These are phyloP conservation scores for Syrista parreyssii DNA, from an alignment of 2,888 invertebrate species.

Conservation along the genomic window DNA sequence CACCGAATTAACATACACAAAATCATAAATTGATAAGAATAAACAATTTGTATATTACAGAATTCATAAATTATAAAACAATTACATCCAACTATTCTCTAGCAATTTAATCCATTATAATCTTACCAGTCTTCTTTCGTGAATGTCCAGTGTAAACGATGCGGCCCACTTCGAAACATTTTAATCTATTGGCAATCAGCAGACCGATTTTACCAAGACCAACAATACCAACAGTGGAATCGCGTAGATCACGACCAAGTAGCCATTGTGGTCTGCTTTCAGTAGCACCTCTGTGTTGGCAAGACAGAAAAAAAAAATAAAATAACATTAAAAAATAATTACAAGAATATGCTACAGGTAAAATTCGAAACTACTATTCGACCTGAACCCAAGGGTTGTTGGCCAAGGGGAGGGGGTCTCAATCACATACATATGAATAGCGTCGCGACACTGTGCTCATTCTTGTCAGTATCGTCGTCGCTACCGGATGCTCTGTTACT, in stretches of 20 bases:
- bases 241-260: slow-evolving; percentile 81
- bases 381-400: not conserved
- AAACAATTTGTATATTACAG: not conserved
- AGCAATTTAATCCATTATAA: not conserved
- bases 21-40: not conserved
- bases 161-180: slow-evolving; percentile 77
- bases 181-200: slow-evolving; percentile 77
- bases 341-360: not conserved
- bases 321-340: slow-evolving; percentile 8
- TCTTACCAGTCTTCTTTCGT: slow-evolving; percentile 51
- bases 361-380: not conserved
- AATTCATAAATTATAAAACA: not conserved
- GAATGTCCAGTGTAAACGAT: slow-evolving; percentile 81
- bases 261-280: slow-evolving; percentile 78
- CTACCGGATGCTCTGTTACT: not conserved
- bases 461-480: not conserved
- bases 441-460: not conserved
- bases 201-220: slow-evolving; percentile 87
- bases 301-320: slow-evolving; percentile 1
- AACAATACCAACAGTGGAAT: slow-evolving; percentile 84
- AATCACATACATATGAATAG: not conserved
- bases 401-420: not conserved
- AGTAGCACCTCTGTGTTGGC: slow-evolving; percentile 73
- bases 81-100: not conserved
- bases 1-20: not conserved